Conservation (phyloP, 2,888 invertebrate genomes). For the Flexamia atlantica region DNA sequence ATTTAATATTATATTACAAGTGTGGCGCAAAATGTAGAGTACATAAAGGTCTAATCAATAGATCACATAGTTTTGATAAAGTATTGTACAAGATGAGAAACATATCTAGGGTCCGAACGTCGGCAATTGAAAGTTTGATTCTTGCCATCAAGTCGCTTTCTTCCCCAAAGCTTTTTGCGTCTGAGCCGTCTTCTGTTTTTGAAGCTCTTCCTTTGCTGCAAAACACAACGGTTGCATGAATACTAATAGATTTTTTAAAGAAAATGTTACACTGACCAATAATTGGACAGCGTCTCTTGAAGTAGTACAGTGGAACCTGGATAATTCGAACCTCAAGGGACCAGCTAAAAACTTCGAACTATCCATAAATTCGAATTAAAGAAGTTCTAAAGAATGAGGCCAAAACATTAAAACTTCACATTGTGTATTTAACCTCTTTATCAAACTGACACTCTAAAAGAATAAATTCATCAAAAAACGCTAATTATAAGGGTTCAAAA, state of each 20-base stretch:
- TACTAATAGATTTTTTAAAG: neutral
- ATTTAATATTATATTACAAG: slow-evolving; percentile 12
- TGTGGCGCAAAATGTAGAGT: neutral
- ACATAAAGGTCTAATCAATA: slow-evolving; percentile 30
- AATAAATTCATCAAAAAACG: too few relatives aligned
- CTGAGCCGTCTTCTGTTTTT: slow-evolving; percentile 79
- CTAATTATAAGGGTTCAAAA: too few relatives aligned
- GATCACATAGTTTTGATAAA: slow-evolving; percentile 28
- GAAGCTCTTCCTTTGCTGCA: slow-evolving; percentile 79
- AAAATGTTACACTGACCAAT: too few relatives aligned
- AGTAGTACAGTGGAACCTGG: too few relatives aligned
- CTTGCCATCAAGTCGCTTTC: slow-evolving; percentile 71
- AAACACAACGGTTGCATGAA: neutral
- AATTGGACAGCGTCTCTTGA: too few relatives aligned
- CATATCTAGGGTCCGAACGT: slow-evolving; percentile 9
- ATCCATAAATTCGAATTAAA: too few relatives aligned
- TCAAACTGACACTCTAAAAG: too few relatives aligned
- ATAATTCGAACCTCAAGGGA: too few relatives aligned
- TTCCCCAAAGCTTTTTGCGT: slow-evolving; percentile 82
- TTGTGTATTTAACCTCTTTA: too few relatives aligned
- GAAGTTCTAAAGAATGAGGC: too few relatives aligned
- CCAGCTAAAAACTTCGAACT: too few relatives aligned
- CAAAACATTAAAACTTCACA: too few relatives aligned
- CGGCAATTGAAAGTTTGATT: neutral
- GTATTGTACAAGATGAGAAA: slow-evolving; percentile 34